Base-by-base conservation (phyloP, 2,797 vertebrate species). In the Gambusia yucatana region DNA sequence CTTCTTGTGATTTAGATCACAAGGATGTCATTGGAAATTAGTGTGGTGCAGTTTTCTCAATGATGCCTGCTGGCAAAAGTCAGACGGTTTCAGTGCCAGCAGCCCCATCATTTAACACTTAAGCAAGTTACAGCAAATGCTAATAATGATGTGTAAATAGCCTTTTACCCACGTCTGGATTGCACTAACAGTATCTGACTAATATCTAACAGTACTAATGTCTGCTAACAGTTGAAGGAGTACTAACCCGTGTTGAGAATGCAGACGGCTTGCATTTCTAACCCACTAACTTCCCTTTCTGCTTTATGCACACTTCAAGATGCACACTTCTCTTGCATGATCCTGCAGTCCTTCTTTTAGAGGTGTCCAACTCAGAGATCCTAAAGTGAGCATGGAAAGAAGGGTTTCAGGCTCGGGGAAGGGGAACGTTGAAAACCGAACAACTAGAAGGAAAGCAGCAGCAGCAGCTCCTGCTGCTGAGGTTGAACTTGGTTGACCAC, bases 191-290 rank as follows among this genome's bases (percentile, higher is more conserved):
- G 59, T 73, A 83, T 88, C 86, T 88, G 67, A 94, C 92, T 95
- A 94, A 94, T 93, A 82, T 87, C 92, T 95, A 94, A 95, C 94
- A 87, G 67, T 93, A 95, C 94, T 95, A 95, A 95, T 91, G 77
- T 91, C 78, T 93, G 89, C 94, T 95, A 94, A 93, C 91, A 87
- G 77, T 86, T 44, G 70, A 79, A 82, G 84, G 86, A 89, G 72
- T 91, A 95, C 94, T 96, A 95, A 95, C 92, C 83, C 88, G 73
- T 90, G 47, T 75, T 87, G 82, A 91, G 90, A 91, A 90, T 93
- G 93, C 86, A 91, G 79, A 82, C 86, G 90, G 92, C 93, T 94
- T 91, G 83, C 78, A 84, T 85, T 89, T 87, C 90, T 93, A 93
- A 93, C 86, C 81, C 86, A 81, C 84, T 85, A 79, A 94, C 93